Evolutionary conservation across 2,888 invertebrate species (phyloP).

Genomic region (Dermolepida albohirtum): DNA sequence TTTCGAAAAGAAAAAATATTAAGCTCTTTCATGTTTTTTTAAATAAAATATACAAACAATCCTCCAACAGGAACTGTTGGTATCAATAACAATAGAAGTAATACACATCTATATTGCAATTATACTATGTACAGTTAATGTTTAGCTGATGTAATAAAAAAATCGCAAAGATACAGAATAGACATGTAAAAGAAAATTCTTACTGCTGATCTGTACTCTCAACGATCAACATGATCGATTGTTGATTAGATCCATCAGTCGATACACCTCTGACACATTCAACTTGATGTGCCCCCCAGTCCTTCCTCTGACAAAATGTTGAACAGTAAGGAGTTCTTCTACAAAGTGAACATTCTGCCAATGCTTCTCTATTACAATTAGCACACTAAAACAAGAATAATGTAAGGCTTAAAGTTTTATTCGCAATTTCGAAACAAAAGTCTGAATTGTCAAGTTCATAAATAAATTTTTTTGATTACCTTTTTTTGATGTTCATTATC

Average conservation of each 20-base stretch:
- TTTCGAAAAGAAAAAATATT: constrained; percentile 14
- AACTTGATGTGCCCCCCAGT: constrained; percentile 88
- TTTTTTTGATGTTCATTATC: constrained; percentile 77
- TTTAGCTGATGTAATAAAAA: not conserved
- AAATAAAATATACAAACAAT: constrained; percentile 32
- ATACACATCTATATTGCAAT: not conserved
- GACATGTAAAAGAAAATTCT: constrained; percentile 33
- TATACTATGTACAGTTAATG: constrained; percentile 15
- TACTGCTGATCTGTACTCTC: constrained; percentile 77
- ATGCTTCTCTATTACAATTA: constrained; percentile 89
- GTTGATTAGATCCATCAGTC: constrained; percentile 70
- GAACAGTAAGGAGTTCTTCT: constrained; percentile 90
- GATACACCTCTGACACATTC: constrained; percentile 81
- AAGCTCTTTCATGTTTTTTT: constrained; percentile 13
- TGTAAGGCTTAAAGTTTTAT: constrained; percentile 6
- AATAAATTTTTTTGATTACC: constrained; percentile 64
- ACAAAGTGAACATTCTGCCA: constrained; percentile 88
- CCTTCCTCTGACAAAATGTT: constrained; percentile 90
- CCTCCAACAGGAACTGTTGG: constrained; percentile 15
- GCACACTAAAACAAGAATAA: constrained; percentile 75
- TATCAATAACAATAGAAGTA: constrained; percentile 15
- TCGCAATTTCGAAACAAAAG: not conserved
- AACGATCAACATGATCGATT: constrained; percentile 88
- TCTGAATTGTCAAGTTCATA: not conserved
- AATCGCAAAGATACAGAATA: not conserved